Evolutionary conservation across 2,797 vertebrate genomes (phyloP), one percentile per base, ranked within the genome.

Genomic region (Muraenolepis orangiensis): DNA sequence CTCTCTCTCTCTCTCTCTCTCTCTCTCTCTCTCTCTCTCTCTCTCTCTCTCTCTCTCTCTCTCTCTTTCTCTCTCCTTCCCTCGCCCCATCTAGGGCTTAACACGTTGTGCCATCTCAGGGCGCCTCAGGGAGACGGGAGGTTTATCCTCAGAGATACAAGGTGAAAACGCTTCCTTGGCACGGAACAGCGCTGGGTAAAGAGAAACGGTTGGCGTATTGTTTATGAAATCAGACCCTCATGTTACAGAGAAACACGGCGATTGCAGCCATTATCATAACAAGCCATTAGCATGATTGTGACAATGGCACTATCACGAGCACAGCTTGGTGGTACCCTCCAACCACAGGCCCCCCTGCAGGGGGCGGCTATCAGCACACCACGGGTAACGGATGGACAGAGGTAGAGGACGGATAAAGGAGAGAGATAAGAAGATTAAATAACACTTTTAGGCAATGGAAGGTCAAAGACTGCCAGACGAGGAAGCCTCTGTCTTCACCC

Each of bases 381-480:
- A 16, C 16, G 40, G 14, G 40, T 12, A 42, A 42, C 40, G 29
- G 67, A 67, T 68, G 36, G 32, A 64, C 68, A 28, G 51, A 42
- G 34, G 38, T 32, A 26, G 69, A 26, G 23, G 32, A 40, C 30
- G n/a, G 67, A 40, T 34, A 38, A 26, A 16, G 18, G 78, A 66
- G 66, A 34, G 73, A 69, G 67, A 18, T n/a, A 66, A 42, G 40
- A 66, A 23, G 34, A 67, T 66, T 51, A 42, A 61, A 69, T 14
- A 67, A 68, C 76, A 73, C 72, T 74, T 42, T 11, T 76, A 71
- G 42, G 46, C 66, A 69, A 78, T 76, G 76, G 70, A 81, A 88
- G 89, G 88, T 92, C 88, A 91, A 87, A 89, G 72, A 83, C 78
- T 82, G 78, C 83, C 78, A 86, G 81, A 80, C 84, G 82, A 90